These are phyloP conservation scores for Trypoxylon attenuatum DNA, from an alignment of 2,888 invertebrate species.

Conservation along the genomic window DNA sequence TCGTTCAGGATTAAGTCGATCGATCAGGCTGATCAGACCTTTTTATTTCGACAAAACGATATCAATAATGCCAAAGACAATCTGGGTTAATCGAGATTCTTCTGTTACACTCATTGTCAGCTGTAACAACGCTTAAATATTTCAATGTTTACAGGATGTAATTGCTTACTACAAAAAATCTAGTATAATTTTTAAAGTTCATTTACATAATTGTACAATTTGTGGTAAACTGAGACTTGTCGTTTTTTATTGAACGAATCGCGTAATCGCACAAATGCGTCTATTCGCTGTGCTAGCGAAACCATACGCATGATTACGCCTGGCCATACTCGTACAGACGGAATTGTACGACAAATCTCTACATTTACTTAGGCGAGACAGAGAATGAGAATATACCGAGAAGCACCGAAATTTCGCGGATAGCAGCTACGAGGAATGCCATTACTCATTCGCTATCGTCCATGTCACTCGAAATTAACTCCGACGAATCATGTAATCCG, in stretches of 20 bases:
- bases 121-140: too few relatives aligned
- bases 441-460: slow-evolving; percentile 28
- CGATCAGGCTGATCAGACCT: slow-evolving; percentile 25
- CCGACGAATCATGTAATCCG: slow-evolving; percentile 33
- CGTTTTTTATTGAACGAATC: too few relatives aligned
- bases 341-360: slow-evolving; percentile 7
- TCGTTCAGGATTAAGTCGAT: slow-evolving; percentile 33
- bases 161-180: too few relatives aligned
- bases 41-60: slow-evolving; percentile 27
- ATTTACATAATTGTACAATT: too few relatives aligned
- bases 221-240: too few relatives aligned
- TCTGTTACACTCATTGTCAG: slow-evolving; percentile 23
- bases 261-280: not conserved
- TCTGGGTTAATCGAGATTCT: slow-evolving; percentile 26
- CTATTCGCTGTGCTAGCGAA: slow-evolving; percentile 14
- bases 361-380: slow-evolving; percentile 1
- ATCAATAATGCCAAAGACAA: slow-evolving; percentile 18
- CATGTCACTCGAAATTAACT: slow-evolving; percentile 36
- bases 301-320: slow-evolving; percentile 12
- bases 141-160: too few relatives aligned
- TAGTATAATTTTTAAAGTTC: too few relatives aligned
- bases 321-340: not conserved
- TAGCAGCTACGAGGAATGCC: slow-evolving; percentile 17
- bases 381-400: slow-evolving; percentile 5
- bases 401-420: slow-evolving; percentile 38